phyloP scores from a whole-genome alignment of 2,888 invertebrate genomes.

The Xanthia icteritia region DNA sequence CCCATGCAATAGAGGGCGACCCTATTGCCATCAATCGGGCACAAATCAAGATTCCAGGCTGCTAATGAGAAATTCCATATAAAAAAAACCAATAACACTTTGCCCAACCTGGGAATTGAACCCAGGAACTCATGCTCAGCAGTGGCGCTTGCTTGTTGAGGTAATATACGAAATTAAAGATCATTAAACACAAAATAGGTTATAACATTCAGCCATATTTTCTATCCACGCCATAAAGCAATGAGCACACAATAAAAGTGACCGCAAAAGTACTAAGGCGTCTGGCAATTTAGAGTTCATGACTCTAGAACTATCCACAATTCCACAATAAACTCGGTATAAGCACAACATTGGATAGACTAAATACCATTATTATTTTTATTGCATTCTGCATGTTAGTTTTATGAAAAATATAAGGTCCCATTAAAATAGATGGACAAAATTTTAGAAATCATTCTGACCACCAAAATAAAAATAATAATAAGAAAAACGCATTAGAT shows the following conservation, averaged over 20 bases:
- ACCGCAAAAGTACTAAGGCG: slow-evolving; percentile 30
- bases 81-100: background rate
- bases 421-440: too few relatives aligned
- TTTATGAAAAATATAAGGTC: background rate
- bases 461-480: too few relatives aligned
- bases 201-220: slow-evolving; percentile 29
- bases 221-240: slow-evolving; percentile 42
- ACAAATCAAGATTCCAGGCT: too few relatives aligned
- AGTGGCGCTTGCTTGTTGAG: background rate
- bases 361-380: slow-evolving; percentile 10
- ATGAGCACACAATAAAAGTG: slow-evolving; percentile 35
- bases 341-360: background rate
- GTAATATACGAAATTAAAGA: background rate
- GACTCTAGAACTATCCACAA: slow-evolving; percentile 17
- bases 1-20: too few relatives aligned
- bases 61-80: too few relatives aligned
- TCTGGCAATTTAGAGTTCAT: slow-evolving; percentile 30
- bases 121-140: background rate
- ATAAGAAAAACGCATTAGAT: too few relatives aligned
- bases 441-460: too few relatives aligned
- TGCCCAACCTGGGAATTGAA: background rate
- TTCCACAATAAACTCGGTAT: background rate
- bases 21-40: too few relatives aligned
- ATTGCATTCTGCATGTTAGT: background rate
- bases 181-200: slow-evolving; percentile 29